Percentiles rank a stretch among this genome's conserved stretches.
Evolutionary conservation across 2,888 invertebrate species (phyloP).

Genomic region (Calliopum simillimum): DNA sequence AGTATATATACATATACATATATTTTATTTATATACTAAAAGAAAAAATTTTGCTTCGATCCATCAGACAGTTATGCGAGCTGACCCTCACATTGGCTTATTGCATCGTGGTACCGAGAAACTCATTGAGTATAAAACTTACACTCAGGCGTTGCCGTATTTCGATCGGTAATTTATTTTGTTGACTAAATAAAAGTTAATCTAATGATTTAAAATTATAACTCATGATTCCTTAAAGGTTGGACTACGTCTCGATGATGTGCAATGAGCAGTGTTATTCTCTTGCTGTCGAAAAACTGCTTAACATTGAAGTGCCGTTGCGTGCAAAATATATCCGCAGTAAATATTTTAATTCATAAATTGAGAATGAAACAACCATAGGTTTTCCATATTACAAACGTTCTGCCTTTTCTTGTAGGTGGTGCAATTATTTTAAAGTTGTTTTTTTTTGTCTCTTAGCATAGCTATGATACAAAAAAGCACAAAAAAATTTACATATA

Average conservation of each 20-base stretch:
- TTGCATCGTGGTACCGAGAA: constrained; percentile 98
- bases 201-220: no score
- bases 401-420: no score
- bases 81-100: constrained; percentile 97
- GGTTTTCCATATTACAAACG: no score
- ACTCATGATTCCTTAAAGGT: constrained; percentile 43
- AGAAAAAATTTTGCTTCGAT: not conserved
- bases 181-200: no score
- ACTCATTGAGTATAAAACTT: constrained; percentile 98
- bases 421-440: no score
- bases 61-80: constrained; percentile 74
- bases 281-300: constrained; percentile 93
- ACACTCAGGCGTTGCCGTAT: constrained; percentile 96
- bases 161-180: constrained; percentile 78
- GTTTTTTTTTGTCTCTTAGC: no score
- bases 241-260: constrained; percentile 99
- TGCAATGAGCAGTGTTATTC: constrained; percentile 98
- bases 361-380: no score
- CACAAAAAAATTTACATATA: no score
- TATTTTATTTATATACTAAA: not conserved
- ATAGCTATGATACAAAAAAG: no score
- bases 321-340: constrained; percentile 89
- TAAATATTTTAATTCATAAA: not conserved
- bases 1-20: not conserved
- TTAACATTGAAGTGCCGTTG: constrained; percentile 93